Conservation (phyloP, 2,113 vertebrate genomes). For the Ahaetulla prasina region DNA sequence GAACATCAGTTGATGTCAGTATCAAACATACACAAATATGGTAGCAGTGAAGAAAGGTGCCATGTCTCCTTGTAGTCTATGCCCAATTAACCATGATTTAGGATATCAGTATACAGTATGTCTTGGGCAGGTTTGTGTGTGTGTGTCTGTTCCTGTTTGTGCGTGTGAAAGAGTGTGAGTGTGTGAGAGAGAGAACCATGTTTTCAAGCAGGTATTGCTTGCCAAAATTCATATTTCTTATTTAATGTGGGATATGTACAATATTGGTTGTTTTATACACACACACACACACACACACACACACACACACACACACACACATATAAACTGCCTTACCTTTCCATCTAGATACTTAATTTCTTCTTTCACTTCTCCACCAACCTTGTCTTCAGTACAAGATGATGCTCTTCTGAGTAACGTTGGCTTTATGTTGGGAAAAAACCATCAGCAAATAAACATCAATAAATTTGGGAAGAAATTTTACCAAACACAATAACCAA, state of each 20-base stretch:
- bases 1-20: not conserved
- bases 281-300: too few relatives aligned
- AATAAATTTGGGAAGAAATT: not conserved
- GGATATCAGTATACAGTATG: not conserved
- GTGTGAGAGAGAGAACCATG: not conserved
- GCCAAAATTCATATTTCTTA: not conserved
- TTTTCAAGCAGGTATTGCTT: not conserved
- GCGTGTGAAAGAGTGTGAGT: not conserved
- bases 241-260: not conserved
- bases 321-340: constrained; percentile 60
- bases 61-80: not conserved
- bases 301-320: too few relatives aligned
- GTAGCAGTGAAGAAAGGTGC: not conserved
- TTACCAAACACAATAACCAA: not conserved
- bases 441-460: not conserved
- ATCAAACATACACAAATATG: not conserved
- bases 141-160: not conserved
- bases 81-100: not conserved
- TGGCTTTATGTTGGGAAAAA: constrained; percentile 28
- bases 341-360: constrained; percentile 64
- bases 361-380: constrained; percentile 48
- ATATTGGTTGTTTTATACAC: too few relatives aligned
- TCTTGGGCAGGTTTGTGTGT: not conserved
- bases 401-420: constrained; percentile 31
- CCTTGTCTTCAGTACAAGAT: constrained; percentile 19